A percentile compares a stretch with the other conserved stretches of the same genome.
Conservation (phyloP, 2,797 vertebrate species). For the Paedocypris micromegethes region DNA sequence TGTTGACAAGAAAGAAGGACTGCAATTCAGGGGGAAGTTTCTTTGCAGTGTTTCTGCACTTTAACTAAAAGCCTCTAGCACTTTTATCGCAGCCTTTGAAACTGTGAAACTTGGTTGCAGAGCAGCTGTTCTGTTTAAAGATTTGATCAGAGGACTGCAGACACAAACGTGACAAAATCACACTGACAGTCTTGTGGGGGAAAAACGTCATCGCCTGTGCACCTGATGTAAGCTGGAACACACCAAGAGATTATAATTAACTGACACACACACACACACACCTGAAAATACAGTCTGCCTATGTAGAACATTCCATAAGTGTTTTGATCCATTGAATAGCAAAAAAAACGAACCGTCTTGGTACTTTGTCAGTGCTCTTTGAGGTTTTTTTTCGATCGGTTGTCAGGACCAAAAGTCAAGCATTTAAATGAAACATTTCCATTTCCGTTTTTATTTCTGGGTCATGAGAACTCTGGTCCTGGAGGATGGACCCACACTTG, state of each 20-base stretch:
- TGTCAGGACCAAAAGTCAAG: too few species aligned
- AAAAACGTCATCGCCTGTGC: background rate
- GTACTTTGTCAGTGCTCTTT: too few species aligned
- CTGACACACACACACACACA: background rate
- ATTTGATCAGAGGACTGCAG: conserved; percentile 9
- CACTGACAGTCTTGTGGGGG: conserved; percentile 11
- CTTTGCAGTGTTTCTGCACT: too few species aligned
- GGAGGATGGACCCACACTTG: too few species aligned
- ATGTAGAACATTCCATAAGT: background rate
- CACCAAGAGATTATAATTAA: conserved; percentile 8
- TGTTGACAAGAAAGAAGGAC: too few species aligned
- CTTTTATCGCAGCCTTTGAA: conserved; percentile 14
- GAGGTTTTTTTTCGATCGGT: too few species aligned
- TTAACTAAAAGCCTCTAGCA: background rate
- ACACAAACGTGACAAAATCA: conserved; percentile 50
- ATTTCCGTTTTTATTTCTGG: too few species aligned
- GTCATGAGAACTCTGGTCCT: too few species aligned
- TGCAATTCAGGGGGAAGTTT: too few species aligned
- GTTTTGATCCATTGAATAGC: too few species aligned
- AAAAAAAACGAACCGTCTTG: too few species aligned
- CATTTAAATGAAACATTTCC: too few species aligned
- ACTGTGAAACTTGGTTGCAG: conserved; percentile 45
- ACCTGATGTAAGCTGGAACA: conserved; percentile 17
- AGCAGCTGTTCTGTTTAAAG: conserved; percentile 51
- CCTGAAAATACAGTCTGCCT: background rate